These are phyloP conservation scores for Heteropelma amictum DNA, from an alignment of 2,888 invertebrate species.

Conservation along the genomic window DNA sequence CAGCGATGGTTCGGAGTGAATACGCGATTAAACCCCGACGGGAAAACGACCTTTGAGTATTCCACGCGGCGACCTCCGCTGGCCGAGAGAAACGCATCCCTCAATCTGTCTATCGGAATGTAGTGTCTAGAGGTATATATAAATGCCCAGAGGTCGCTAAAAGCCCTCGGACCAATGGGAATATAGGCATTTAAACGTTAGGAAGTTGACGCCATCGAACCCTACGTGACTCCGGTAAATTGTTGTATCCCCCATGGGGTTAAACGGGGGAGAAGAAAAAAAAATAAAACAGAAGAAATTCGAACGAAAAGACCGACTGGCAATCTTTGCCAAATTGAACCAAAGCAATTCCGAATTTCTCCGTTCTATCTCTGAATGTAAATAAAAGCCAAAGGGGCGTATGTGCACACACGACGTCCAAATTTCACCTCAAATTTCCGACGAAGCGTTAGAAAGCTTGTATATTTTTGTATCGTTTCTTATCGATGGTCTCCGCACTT, in stretches of 20 bases:
- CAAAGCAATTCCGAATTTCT: background rate
- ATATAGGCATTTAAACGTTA: slow-evolving; percentile 37
- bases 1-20: slow-evolving; percentile 4
- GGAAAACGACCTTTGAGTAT: slow-evolving; percentile 22
- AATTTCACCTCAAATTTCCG: background rate
- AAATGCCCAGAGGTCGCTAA: background rate
- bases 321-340: slow-evolving; percentile 27
- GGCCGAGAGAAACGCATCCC: slow-evolving; percentile 11
- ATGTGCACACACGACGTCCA: background rate
- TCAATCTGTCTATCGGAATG: slow-evolving; percentile 34
- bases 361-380: background rate
- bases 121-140: background rate
- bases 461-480: background rate
- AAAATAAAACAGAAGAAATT: background rate
- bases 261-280: background rate
- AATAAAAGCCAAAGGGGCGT: no score
- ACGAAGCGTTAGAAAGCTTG: background rate
- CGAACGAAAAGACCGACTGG: background rate
- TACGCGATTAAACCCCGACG: slow-evolving; percentile 11
- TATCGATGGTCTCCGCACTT: background rate
- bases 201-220: slow-evolving; percentile 15
- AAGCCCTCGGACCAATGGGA: slow-evolving; percentile 25
- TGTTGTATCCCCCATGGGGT: background rate
- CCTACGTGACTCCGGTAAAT: slow-evolving; percentile 3
- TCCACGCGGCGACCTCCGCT: background rate